phyloP scores from a whole-genome alignment of 1,140 invertebrate genomes.

The Pseudoatta argentina region DNA sequence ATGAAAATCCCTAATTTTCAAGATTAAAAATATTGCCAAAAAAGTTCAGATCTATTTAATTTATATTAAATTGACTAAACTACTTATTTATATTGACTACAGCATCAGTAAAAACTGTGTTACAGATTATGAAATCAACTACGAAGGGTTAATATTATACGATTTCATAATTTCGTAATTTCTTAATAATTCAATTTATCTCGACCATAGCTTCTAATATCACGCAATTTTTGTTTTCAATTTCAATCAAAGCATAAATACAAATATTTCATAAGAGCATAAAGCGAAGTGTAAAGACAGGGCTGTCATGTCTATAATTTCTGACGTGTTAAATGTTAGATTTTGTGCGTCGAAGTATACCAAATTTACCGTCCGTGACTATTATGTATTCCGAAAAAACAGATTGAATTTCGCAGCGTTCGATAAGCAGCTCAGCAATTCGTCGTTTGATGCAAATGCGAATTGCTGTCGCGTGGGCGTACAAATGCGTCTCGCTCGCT shows the following conservation, averaged over 20 bases:
- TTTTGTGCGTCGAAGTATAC: background rate
- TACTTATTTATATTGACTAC: no score
- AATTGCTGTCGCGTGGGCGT: slow-evolving; percentile 23
- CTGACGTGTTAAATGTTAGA: background rate
- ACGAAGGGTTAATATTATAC: no score
- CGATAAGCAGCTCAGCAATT: slow-evolving; percentile 17
- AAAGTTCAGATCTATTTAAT: no score
- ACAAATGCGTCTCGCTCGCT: slow-evolving; percentile 13
- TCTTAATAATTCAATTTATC: background rate
- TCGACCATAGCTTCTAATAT: background rate
- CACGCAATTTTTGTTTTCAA: background rate
- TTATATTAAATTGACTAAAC: no score
- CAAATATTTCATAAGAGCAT: background rate
- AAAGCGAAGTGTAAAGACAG: background rate
- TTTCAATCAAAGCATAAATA: background rate
- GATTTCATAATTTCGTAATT: no score
- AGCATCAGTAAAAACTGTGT: no score
- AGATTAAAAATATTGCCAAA: no score
- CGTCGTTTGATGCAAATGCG: slow-evolving; percentile 37
- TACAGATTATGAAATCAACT: no score
- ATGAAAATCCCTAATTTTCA: no score
- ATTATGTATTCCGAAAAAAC: background rate
- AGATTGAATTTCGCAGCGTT: slow-evolving; percentile 26
- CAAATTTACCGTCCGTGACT: background rate
- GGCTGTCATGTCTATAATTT: background rate